Conservation (phyloP, 2,888 invertebrate species). For the Acleris laterana region DNA sequence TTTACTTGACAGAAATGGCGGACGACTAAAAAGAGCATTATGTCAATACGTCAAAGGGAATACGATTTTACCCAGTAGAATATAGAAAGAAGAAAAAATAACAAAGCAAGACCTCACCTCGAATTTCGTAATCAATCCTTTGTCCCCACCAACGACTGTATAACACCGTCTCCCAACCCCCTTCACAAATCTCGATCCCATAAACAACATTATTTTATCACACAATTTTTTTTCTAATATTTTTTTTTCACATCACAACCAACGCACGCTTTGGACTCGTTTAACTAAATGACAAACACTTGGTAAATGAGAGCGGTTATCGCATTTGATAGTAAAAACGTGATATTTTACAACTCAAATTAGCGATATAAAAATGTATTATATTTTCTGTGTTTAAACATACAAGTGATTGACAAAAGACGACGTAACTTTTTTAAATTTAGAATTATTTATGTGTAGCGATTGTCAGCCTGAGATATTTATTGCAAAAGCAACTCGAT, state of each 20-base stretch:
- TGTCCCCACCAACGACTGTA: slow-evolving; percentile 58
- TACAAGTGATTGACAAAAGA: no score
- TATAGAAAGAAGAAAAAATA: no score
- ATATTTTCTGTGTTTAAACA: background rate
- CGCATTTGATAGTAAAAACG: slow-evolving; percentile 43
- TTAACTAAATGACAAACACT: slow-evolving; percentile 38
- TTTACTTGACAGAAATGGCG: no score
- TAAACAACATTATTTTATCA: slow-evolving; percentile 56
- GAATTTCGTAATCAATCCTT: slow-evolving; percentile 44
- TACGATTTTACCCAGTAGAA: no score
- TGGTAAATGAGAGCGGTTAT: slow-evolving; percentile 50
- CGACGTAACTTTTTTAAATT: no score
- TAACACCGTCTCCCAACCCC: slow-evolving; percentile 58
- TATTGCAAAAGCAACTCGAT: slow-evolving; percentile 13
- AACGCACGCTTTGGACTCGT: slow-evolving; percentile 16
- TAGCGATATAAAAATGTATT: background rate
- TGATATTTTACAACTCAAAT: background rate
- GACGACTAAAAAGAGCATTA: no score
- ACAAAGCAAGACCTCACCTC: slow-evolving; percentile 47
- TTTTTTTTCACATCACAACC: slow-evolving; percentile 35
- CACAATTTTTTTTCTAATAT: slow-evolving; percentile 15
- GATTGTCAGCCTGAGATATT: background rate
- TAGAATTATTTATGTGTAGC: background rate
- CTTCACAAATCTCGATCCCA: slow-evolving; percentile 50
- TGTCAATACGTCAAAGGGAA: no score